phyloP scores from a whole-genome alignment of 2,797 vertebrate genomes.

The Gymnocypris eckloni region DNA sequence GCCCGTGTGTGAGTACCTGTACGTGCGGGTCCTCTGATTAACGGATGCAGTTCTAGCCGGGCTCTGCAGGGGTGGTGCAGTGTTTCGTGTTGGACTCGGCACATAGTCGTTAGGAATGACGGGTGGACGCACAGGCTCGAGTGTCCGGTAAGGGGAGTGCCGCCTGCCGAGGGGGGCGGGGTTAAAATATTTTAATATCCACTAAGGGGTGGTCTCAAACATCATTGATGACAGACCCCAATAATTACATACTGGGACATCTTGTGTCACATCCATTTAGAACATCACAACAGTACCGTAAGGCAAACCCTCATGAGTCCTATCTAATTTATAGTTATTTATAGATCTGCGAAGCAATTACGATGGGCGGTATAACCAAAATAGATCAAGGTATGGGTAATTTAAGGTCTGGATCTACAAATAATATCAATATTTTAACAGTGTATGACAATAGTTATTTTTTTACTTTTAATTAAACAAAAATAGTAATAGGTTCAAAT shows the following conservation, averaged over 20 bases:
- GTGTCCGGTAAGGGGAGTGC: conserved; percentile 98
- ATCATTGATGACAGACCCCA: conserved; percentile 25
- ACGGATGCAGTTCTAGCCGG: conserved; percentile 96
- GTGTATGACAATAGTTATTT: no score
- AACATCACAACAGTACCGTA: conserved; percentile 1
- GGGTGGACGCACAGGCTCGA: conserved; percentile 98
- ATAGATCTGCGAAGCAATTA: background rate
- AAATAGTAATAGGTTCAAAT: background rate
- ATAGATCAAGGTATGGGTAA: background rate
- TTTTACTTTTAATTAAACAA: background rate
- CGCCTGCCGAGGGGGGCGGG: conserved; percentile 84
- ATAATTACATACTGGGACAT: conserved; percentile 33
- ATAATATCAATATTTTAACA: background rate
- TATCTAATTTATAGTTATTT: conserved; percentile 5
- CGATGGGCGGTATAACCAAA: background rate
- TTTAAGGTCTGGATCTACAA: background rate
- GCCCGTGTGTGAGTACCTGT: conserved; percentile 87
- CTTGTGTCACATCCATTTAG: background rate
- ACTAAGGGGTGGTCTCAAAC: conserved; percentile 59
- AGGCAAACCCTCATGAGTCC: background rate
- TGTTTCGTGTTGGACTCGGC: conserved; percentile 96
- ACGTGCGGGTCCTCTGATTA: conserved; percentile 99
- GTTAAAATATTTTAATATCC: conserved; percentile 58
- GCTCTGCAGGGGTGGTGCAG: conserved; percentile 92
- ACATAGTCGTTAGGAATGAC: conserved; percentile 99